Base-by-base conservation (phyloP, 2,888 invertebrate genomes). In the Cephus pulcher region DNA sequence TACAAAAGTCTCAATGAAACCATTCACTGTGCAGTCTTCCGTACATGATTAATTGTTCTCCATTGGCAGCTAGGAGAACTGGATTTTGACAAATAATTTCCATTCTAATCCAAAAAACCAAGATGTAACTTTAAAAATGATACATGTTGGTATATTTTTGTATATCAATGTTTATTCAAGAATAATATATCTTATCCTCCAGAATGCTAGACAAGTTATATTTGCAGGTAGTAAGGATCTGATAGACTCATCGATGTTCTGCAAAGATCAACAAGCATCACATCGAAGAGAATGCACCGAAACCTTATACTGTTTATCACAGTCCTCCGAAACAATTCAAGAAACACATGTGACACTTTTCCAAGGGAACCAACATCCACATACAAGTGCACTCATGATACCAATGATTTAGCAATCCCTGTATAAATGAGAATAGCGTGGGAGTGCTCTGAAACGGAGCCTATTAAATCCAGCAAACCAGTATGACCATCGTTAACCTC, bases 1-100 rank as follows among this genome's bases (percentile, higher is more conserved):
- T 80, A 80, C n/a, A 78, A 78, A 79, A 80, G 82, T 79, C 80
- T 82, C 79, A 83, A 82, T 83, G 82, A 80, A 84, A 79, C 81
- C 83, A 81, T 81, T 82, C 81, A 80, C 80, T 74, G 81, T 77
- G 80, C 78, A 83, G 79, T 83, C 81, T 23, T 56, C 1, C 23
- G 9, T 56, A 9, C 9, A 56, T 23, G 56, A 56, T 56, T 56
- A 23, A 40, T 15, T 40, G 6, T 40, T 40, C 15, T 40, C 6
- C 23, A 40, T 40, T 40, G 1, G 6, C 40, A 40, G 40, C 40
- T 40, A 40, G 4, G 15, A 40, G 23, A 40, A 40, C 15, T 40
- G 6, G 15, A 40, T 40, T 6, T 40, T 15, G 23, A 40, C 15
- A 40, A 40, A 40, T 6, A 40, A 40, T 23, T 23, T 40, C 2